Evolutionary conservation across 2,888 invertebrate genomes (phyloP), one percentile per base, ranked within the genome.

Genomic region (Drosophila pseudotalamancana): DNA sequence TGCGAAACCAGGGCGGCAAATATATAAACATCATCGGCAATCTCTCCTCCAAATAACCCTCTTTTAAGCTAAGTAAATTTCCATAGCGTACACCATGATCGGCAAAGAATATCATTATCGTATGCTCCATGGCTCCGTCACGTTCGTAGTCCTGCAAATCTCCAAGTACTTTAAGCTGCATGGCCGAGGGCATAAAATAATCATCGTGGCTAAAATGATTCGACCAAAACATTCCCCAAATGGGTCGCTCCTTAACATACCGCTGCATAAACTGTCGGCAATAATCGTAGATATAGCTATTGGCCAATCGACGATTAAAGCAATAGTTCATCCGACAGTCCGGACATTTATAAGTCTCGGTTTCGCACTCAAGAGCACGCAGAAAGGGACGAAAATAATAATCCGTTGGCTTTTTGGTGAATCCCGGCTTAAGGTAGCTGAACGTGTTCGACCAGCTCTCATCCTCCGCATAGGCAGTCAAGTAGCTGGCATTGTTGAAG

Each of bases 391-490:
- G 92, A 67, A 95, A 92, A 72, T 96, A 97, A 83, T 95, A 96
- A 87, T 97, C 96, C 0, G 95, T 94, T 0, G 97, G 97, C 1
- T 93, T 93, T 3, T 92, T 89, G 3, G 92, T 91, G 81, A 97
- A 97, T 0, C 95, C 95, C 4, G 92, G 92, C 86, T 95, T 95
- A 3, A 92, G 83, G 77, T 94, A 95, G 76, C 94, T 95, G 11
- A 89, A 89, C 1, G 96, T 96, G 31, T 77, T 79, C 1, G 64
- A 45, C 0, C 1, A 0, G 3, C 94, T 92, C 73, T 94, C 93
- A 87, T 97, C 96, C 92, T 97, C 96, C 0, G 94, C 95, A 77
- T 95, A 96, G 3, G 94, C 95, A 0, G 96, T 97, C 0, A 94
- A 92, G 87, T 96, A 97, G 32, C 95, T 94, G 1, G 92, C 91